Evolutionary conservation across 1,140 invertebrate species (phyloP).

Genomic region (Rhagoletis zephyria): DNA sequence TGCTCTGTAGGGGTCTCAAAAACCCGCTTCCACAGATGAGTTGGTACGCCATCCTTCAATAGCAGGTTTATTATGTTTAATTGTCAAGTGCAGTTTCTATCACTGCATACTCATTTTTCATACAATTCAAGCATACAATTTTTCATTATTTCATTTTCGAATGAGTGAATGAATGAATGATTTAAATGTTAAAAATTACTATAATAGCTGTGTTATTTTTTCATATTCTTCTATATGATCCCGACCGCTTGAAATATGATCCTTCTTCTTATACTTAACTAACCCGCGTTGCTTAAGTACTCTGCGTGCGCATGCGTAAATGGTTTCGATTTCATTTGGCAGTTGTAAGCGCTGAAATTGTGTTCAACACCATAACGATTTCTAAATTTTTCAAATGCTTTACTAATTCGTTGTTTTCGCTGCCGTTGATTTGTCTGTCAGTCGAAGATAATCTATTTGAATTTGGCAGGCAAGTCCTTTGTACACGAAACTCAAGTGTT

Average conservation of each 20-base stretch:
- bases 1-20: neutral
- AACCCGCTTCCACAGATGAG: neutral
- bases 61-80: conserved; percentile 42
- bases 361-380: conserved; percentile 28
- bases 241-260: conserved; percentile 6
- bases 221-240: neutral
- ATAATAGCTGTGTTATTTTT: neutral
- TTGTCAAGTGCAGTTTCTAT: conserved; percentile 41
- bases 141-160: neutral
- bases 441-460: conserved; percentile 17
- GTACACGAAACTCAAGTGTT: neutral
- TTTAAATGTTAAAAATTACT: neutral
- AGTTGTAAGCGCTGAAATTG: neutral
- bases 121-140: conserved; percentile 13
- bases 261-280: neutral
- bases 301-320: neutral
- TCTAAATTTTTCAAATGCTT: neutral
- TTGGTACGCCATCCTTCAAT: conserved; percentile 19
- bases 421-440: conserved; percentile 36
- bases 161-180: neutral
- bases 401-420: conserved; percentile 2
- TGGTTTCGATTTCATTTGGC: conserved; percentile 5
- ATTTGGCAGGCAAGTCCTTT: conserved; percentile 36
- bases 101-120: conserved; percentile 37
- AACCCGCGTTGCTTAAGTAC: conserved; percentile 3